phyloP scores from a whole-genome alignment of 2,797 vertebrate genomes.

The Manis javanica region DNA sequence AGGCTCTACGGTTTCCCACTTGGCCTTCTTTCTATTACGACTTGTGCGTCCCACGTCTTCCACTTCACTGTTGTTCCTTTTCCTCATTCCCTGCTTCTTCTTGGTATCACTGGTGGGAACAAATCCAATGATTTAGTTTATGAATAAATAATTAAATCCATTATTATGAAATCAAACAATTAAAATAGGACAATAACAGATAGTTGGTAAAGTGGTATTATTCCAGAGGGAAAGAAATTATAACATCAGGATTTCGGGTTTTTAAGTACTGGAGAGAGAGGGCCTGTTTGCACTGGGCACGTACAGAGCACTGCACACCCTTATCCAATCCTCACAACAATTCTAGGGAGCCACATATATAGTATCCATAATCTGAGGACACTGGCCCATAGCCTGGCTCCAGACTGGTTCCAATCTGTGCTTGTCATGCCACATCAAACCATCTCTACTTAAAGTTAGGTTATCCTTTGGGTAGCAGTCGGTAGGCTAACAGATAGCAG shows the following conservation, averaged over 20 bases:
- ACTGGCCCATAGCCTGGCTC: not conserved
- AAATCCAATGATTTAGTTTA: conserved; percentile 84
- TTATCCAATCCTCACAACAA: not conserved
- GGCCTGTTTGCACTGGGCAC: not conserved
- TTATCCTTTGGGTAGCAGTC: not conserved
- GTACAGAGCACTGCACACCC: rapidly evolving
- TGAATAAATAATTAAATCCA: conserved; percentile 76
- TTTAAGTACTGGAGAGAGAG: not conserved
- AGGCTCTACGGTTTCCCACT: conserved; percentile 80
- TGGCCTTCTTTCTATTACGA: conserved; percentile 84
- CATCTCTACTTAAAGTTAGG: not conserved
- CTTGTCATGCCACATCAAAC: not conserved
- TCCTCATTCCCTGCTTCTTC: conserved; percentile 82
- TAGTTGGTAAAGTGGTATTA: conserved; percentile 70
- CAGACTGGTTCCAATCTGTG: not conserved
- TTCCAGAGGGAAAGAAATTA: conserved; percentile 23
- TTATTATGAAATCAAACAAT: conserved; percentile 80
- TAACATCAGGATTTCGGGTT: not conserved
- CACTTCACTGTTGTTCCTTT: conserved; percentile 81
- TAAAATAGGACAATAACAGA: conserved; percentile 66
- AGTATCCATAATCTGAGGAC: not conserved
- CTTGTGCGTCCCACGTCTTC: conserved; percentile 64
- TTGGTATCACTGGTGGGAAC: conserved; percentile 85
- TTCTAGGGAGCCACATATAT: not conserved
- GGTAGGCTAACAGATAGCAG: not conserved